Conservation (phyloP, 2,113 vertebrate genomes). For the Anoplopoma fimbria region DNA sequence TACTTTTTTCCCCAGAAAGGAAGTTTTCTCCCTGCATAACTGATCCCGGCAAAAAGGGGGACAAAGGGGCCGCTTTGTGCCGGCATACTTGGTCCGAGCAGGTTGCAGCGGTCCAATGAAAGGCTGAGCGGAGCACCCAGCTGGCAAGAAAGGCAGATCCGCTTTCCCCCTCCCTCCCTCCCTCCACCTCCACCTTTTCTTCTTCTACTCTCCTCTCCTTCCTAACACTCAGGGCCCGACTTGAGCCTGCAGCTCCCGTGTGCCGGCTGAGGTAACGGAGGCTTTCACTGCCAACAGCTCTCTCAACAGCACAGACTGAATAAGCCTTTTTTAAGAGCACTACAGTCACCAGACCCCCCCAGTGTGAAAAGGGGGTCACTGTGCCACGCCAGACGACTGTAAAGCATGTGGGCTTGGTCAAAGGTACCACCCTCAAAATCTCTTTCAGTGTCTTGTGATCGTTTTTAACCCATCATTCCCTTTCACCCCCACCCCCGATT, state of each 20-base stretch:
- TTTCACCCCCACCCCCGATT: too few species aligned
- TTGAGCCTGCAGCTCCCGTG: slow-evolving; percentile 52
- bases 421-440: slow-evolving; percentile 24
- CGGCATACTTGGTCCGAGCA: slow-evolving; percentile 39
- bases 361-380: slow-evolving; percentile 72
- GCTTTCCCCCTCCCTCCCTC: not conserved
- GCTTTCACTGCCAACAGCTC: slow-evolving; percentile 58
- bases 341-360: not conserved
- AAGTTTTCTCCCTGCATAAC: slow-evolving; percentile 34
- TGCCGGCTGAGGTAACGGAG: slow-evolving; percentile 55
- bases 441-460: slow-evolving; percentile 30
- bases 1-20: slow-evolving; percentile 10
- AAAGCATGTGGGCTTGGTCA: slow-evolving; percentile 31
- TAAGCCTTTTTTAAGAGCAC: slow-evolving; percentile 55
- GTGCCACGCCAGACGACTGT: slow-evolving; percentile 60
- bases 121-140: slow-evolving; percentile 55
- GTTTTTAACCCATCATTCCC: slow-evolving; percentile 10
- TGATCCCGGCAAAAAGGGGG: slow-evolving; percentile 11
- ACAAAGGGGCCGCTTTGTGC: slow-evolving; percentile 46
- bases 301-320: slow-evolving; percentile 43
- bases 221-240: slow-evolving; percentile 29
- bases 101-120: slow-evolving; percentile 51
- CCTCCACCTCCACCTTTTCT: not conserved
- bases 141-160: slow-evolving; percentile 51
- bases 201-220: slow-evolving; percentile 32